A percentile compares a stretch with the other conserved stretches of the same genome.
Evolutionary conservation across 2,797 vertebrate genomes (phyloP).

Genomic region (Phrynocephalus vlangalii): DNA sequence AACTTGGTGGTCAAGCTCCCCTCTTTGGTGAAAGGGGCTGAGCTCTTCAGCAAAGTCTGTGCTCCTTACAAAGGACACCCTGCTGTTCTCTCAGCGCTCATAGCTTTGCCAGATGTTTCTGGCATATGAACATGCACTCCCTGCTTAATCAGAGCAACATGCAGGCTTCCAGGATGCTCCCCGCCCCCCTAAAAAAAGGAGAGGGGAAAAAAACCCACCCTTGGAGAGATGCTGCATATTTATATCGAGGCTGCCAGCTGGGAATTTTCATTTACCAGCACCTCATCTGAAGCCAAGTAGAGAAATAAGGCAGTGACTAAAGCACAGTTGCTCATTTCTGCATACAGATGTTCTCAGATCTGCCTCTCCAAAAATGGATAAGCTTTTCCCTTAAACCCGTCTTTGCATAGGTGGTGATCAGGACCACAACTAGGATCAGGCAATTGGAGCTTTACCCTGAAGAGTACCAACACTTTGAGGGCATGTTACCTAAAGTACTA

Average conservation of each 20-base stretch:
- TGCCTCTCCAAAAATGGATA: rapidly evolving
- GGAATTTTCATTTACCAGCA: slow-evolving; percentile 44
- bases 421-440: neutral
- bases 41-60: slow-evolving; percentile 3
- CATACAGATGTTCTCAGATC: neutral
- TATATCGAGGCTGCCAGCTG: slow-evolving; percentile 65
- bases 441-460: no score
- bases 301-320: neutral
- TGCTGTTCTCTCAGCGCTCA: slow-evolving; percentile 9
- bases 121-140: slow-evolving; percentile 39
- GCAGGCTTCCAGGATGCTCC: slow-evolving; percentile 60
- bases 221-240: slow-evolving; percentile 66
- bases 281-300: neutral
- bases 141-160: slow-evolving; percentile 63
- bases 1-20: slow-evolving; percentile 48
- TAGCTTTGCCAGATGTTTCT: slow-evolving; percentile 9
- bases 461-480: no score
- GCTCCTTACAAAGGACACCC: slow-evolving; percentile 10
- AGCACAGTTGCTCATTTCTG: rapidly evolving
- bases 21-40: slow-evolving; percentile 35
- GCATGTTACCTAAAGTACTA: no score
- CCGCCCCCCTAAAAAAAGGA: slow-evolving; percentile 57
- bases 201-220: no score
- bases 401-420: neutral
- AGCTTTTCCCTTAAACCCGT: neutral